These are phyloP conservation scores for Tympanuchus pallidicinctus DNA, from an alignment of 2,113 vertebrate species.

Conservation along the genomic window DNA sequence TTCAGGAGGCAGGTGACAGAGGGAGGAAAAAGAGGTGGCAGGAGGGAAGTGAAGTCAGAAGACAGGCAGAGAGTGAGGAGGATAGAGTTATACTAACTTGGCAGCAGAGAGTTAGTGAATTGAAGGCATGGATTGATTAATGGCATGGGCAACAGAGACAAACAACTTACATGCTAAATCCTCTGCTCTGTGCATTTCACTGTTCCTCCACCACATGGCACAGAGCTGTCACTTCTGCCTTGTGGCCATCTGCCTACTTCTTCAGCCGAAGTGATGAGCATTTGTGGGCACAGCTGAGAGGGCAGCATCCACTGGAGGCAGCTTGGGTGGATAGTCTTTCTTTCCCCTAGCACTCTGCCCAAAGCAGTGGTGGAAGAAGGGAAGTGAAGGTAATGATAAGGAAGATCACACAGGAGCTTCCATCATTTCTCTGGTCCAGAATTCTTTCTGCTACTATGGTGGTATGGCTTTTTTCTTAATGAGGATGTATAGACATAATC, in stretches of 20 bases:
- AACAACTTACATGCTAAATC: conserved; percentile 48
- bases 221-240: conserved; percentile 5
- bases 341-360: background rate
- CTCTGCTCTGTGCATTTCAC: conserved; percentile 1
- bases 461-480: background rate
- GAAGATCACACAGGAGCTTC: background rate
- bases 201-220: background rate
- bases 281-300: background rate
- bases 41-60: background rate
- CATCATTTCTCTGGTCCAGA: background rate
- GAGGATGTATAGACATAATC: background rate
- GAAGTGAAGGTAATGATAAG: background rate
- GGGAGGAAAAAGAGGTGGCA: background rate
- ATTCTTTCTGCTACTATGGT: background rate
- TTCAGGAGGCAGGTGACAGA: background rate
- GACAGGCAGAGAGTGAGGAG: background rate
- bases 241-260: background rate
- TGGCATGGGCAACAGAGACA: conserved; percentile 38
- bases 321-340: background rate
- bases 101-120: conserved; percentile 31
- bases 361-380: background rate
- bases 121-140: conserved; percentile 10
- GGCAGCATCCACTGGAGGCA: background rate
- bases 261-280: background rate
- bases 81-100: background rate